These are phyloP conservation scores for Psilopogon haemacephalus DNA, from an alignment of 2,113 vertebrate genomes.

Conservation along the genomic window DNA sequence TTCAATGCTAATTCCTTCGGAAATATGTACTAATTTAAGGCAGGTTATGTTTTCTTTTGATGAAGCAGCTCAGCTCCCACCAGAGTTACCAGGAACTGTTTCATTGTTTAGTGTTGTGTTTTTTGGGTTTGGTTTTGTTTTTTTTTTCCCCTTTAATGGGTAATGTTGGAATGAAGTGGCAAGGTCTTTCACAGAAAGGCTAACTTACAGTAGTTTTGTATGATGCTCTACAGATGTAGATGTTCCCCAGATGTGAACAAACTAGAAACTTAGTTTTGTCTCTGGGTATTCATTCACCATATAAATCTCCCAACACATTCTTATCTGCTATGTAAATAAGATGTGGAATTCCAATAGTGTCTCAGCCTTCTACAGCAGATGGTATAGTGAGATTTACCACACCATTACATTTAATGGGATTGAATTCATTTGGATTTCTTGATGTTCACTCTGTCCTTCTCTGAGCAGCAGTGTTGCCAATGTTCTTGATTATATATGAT, in stretches of 20 bases:
- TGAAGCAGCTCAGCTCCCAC: slow-evolving; percentile 31
- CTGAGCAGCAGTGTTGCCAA: slow-evolving; percentile 74
- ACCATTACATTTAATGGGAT: slow-evolving; percentile 87
- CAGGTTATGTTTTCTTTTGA: slow-evolving; percentile 38
- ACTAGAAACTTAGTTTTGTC: slow-evolving; percentile 78
- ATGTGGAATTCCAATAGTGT: slow-evolving; percentile 85
- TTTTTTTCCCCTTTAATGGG: slow-evolving; percentile 13
- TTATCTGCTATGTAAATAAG: slow-evolving; percentile 88
- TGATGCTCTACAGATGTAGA: slow-evolving; percentile 71
- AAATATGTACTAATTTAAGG: slow-evolving; percentile 17
- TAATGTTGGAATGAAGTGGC: slow-evolving; percentile 57
- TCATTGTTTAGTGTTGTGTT: neutral
- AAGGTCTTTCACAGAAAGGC: slow-evolving; percentile 44
- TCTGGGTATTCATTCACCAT: slow-evolving; percentile 74
- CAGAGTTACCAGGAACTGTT: neutral
- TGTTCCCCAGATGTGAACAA: slow-evolving; percentile 75
- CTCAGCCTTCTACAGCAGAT: slow-evolving; percentile 81
- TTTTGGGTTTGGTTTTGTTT: neutral
- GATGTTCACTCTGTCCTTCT: slow-evolving; percentile 82
- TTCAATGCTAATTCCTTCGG: slow-evolving; percentile 18
- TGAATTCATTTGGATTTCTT: slow-evolving; percentile 87
- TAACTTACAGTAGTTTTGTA: slow-evolving; percentile 65
- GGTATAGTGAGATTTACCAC: slow-evolving; percentile 86
- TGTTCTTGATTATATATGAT: slow-evolving; percentile 82
- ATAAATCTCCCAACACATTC: slow-evolving; percentile 82